Base-by-base conservation (phyloP, 2,888 invertebrate species). In the Dynastes maya region DNA sequence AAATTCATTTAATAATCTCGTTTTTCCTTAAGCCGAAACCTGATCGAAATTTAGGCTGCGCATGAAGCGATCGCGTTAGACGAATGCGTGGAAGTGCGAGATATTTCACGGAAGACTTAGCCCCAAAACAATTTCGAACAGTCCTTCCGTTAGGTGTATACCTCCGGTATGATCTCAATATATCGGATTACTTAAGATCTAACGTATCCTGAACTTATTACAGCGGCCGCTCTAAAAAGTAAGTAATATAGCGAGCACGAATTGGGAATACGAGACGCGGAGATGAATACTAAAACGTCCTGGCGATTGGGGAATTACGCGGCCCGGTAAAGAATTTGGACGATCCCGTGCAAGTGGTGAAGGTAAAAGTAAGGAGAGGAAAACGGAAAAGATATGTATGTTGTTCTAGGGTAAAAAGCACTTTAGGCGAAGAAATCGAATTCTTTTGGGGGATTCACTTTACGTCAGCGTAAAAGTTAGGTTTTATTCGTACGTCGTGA, bases 361-460 rank as follows among this genome's bases (percentile, higher is more conserved):
- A 45, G 11, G 45, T 45, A 45, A 45, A 45, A 45, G 11, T 45
- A 45, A 45, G 11, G 8, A 45, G 0, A 45, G 45, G 6, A n/a
- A 55, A 55, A 55, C 55, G 55, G n/a, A 55, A 55, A 55, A 55
- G 55, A 55, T 16, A 55, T 55, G n/a, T 55, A n/a, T 55, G 16
- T 55, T 55, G n/a, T 55, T 55, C 16, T 55, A 55, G n/a, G 55
- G 55, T 55, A 55, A 55, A 55, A 55, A 55, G 55, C 55, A 55
- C 55, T 55, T 55, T 55, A 16, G 55, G 55, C 22, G 8, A 55
- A 16, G 55, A 16, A 55, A 55, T 16, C 13, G 22, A 55, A n/a
- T 55, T 55, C 6, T n/a, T 55, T n/a, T 45, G 8, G 1, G 11
- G 8, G 0, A 2, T 2, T 8, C 8, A 45, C 45, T 45, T 45